These are phyloP conservation scores for Erebia ligea DNA, from an alignment of 2,888 invertebrate genomes.

Conservation along the genomic window DNA sequence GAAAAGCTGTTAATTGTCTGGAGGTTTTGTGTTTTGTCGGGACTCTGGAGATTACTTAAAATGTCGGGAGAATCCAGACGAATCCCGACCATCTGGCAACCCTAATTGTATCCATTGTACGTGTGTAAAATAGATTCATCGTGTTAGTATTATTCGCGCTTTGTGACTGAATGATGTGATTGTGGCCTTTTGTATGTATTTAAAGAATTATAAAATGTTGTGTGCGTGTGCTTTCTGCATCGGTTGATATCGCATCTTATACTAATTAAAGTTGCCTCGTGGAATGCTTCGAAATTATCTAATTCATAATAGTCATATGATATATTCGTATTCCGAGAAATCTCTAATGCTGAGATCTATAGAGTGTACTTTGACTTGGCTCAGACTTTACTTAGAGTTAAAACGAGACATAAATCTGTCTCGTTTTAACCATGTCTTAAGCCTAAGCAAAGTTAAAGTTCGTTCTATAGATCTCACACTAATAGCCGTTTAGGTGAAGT, in stretches of 20 bases:
- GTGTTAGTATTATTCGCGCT: constrained; percentile 70
- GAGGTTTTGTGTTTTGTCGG: too few species aligned
- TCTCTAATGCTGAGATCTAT: too few species aligned
- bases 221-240: constrained; percentile 79
- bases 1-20: too few species aligned
- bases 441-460: too few species aligned
- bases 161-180: constrained; percentile 82
- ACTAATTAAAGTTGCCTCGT: constrained; percentile 55
- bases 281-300: constrained; percentile 59
- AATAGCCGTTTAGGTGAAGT: constrained; percentile 68
- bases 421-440: too few species aligned
- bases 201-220: constrained; percentile 67
- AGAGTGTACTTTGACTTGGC: too few species aligned
- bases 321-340: constrained; percentile 66
- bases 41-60: too few species aligned
- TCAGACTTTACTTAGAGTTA: too few species aligned
- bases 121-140: constrained; percentile 66
- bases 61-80: too few species aligned
- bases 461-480: too few species aligned
- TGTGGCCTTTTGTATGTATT: constrained; percentile 81
- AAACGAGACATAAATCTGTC: too few species aligned
- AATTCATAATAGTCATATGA: constrained; percentile 45
- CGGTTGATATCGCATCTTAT: constrained; percentile 63
- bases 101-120: constrained; percentile 45
- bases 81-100: too few species aligned